Base-by-base conservation (phyloP, 2,888 invertebrate genomes). In the Volucella inanis region DNA sequence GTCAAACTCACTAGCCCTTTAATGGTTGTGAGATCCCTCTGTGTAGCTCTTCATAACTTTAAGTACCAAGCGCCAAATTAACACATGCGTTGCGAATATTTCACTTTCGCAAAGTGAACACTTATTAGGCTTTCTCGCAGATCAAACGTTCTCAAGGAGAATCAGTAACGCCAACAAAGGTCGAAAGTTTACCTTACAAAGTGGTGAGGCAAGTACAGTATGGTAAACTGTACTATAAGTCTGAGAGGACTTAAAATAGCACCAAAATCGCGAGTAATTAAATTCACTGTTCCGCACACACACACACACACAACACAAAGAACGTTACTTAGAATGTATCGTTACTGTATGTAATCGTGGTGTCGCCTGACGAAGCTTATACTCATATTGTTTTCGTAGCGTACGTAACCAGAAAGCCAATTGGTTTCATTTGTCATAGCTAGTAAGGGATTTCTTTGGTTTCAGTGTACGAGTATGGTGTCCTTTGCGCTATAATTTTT, bases 381-480 rank as follows among this genome's bases (percentile, higher is more conserved):
- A 12, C 41, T 18, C 45, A 54, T 52, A 61, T 31, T 38, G 39
- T 14, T 65, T 55, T 39, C 31, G 38, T 39, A 3, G 18, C 14
- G 9, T 64, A 50, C 12, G 45, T 68, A 74, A 50, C 43, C 64
- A 81, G 31, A 59, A 74, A 59, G 49, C 18, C 64, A 72, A 85
- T 70, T 81, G 71, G 67, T 72, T 81, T 72, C 67, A 77, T 85
- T 81, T 81, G 72, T 85, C 81, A 81, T 77, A 31, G 41, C 39
- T 45, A 64, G 52, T 77, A 64, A 47, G 68, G 67, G 76, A 62
- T 77, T 72, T 65, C 54, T 71, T 76, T 71, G 79, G 52, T 72
- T 71, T 50, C 39, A 50, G 57, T 65, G 15, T 57, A n/a, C n/a
- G n/a, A n/a, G n/a, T n/a, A 43, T 45, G 54, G 15, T 50, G 61